Evolutionary conservation across 2,113 vertebrate species (phyloP), one percentile per base, ranked within the genome.

Genomic region (Saccopteryx leptura): DNA sequence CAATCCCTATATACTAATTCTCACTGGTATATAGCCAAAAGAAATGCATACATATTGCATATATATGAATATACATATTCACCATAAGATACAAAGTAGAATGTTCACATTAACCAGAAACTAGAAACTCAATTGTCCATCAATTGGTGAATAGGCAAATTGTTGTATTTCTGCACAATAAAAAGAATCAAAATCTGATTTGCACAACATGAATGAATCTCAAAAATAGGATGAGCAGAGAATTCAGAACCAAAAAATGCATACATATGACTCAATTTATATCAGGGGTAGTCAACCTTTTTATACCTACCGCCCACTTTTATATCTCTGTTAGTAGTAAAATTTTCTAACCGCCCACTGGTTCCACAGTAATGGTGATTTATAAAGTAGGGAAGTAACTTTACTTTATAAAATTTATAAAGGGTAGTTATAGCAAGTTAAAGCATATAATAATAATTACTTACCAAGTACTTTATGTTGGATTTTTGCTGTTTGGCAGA

Each of bases 211-310:
- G n/a, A 23, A 54, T 78, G 69, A 83, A 78, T 91, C 33, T 83
- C 68, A 91, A 87, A 93, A 82, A 17, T 48, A 58, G 14, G 24
- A 72, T 91, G 21, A 83, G 46, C 54, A 76, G 68, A 76, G n/a
- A 81, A 58, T 86, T 23, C 46, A 75, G 56, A 33, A 11, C 63
- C 46, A 21, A n/a, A 74, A 21, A 66, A n/a, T 65, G n/a, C 4
- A 52, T 39, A 56, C n/a, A 83, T 33, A 52, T 74, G 48, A 83
- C 89, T 75, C 54, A 21, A 69, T 80, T 71, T 80, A 46, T 28
- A 63, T 54, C 39, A 39, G 39, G 39, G 39, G 39, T 39, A 39
- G 39, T 39, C 39, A 39, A 39, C 39, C 39, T 39, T 39, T 39
- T 39, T 39, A 39, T 39, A 39, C 39, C 39, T 39, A 39, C 39